Evolutionary conservation across 1,140 invertebrate genomes (phyloP).

Genomic region (Tribolium castaneum): DNA sequence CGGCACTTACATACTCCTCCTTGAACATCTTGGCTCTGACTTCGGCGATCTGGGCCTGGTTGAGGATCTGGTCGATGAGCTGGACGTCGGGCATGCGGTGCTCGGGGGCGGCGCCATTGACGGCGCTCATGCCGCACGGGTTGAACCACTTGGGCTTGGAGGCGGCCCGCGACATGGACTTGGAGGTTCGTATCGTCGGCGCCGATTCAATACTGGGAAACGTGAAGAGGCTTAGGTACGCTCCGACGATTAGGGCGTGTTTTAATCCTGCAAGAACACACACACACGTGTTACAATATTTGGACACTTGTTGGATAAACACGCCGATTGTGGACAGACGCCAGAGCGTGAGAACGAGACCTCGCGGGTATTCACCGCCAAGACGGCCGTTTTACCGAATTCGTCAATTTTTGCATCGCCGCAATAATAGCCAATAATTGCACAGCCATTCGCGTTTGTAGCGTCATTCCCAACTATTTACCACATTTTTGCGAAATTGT

Average conservation of each 20-base stretch:
- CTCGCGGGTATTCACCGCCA: constrained; percentile 32
- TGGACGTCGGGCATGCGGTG: constrained; percentile 46
- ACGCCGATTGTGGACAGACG: constrained; percentile 27
- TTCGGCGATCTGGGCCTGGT: constrained; percentile 66
- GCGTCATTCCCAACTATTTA: constrained; percentile 45
- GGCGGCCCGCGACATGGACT: constrained; percentile 1
- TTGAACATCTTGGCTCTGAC: constrained; percentile 65
- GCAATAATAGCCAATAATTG: constrained; percentile 52
- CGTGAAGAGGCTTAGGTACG: constrained; percentile 55
- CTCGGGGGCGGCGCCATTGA: constrained; percentile 60
- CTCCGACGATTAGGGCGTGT: constrained; percentile 54
- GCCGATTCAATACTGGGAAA: constrained; percentile 49
- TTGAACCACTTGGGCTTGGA: constrained; percentile 66
- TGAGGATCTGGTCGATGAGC: constrained; percentile 64
- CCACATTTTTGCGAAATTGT: constrained; percentile 55
- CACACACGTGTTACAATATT: constrained; percentile 39
- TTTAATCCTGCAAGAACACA: constrained; percentile 57
- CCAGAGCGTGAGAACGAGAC: constrained; percentile 53
- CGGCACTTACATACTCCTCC: constrained; percentile 69
- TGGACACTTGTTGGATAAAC: constrained; percentile 14
- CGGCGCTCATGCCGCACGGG: constrained; percentile 65
- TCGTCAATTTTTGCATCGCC: too few relatives aligned
- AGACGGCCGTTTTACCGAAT: constrained; percentile 6
- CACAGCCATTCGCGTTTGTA: not conserved
- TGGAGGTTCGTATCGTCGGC: constrained; percentile 30